Evolutionary conservation across 1,140 invertebrate genomes (phyloP).

Genomic region (Popillia japonica): DNA sequence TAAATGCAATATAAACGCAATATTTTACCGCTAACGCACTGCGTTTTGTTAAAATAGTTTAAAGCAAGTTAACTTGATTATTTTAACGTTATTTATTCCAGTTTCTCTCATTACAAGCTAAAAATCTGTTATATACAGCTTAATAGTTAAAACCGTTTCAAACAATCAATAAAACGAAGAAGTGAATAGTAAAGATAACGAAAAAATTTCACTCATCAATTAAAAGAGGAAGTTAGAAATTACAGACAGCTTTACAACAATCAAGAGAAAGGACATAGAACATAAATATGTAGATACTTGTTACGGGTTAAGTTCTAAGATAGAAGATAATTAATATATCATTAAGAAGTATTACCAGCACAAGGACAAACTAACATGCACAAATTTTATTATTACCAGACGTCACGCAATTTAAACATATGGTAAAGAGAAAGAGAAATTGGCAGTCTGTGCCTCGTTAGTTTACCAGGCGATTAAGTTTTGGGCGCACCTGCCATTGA

Average conservation of each 20-base stretch:
- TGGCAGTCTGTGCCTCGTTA: constrained; percentile 48
- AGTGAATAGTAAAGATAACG: no score
- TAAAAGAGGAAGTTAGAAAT: constrained; percentile 2
- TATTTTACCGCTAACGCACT: no score
- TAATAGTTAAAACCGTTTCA: no score
- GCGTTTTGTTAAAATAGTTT: no score
- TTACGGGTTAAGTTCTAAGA: neutral
- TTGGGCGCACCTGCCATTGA: constrained; percentile 78
- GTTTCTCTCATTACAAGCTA: no score
- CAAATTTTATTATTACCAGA: neutral
- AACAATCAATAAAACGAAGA: no score
- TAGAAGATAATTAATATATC: no score
- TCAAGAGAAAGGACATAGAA: neutral
- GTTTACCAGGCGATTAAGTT: constrained; percentile 58
- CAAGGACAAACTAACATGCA: neutral
- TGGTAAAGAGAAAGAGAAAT: constrained; percentile 22
- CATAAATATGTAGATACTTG: neutral
- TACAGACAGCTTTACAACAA: constrained; percentile 37
- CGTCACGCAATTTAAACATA: neutral
- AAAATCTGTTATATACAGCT: no score
- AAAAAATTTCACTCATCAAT: neutral
- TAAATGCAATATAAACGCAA: no score
- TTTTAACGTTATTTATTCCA: no score
- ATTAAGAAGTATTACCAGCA: neutral
- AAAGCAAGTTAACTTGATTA: no score